These are phyloP conservation scores for Lithophane leautieri DNA, from an alignment of 2,888 invertebrate genomes.

Conservation along the genomic window DNA sequence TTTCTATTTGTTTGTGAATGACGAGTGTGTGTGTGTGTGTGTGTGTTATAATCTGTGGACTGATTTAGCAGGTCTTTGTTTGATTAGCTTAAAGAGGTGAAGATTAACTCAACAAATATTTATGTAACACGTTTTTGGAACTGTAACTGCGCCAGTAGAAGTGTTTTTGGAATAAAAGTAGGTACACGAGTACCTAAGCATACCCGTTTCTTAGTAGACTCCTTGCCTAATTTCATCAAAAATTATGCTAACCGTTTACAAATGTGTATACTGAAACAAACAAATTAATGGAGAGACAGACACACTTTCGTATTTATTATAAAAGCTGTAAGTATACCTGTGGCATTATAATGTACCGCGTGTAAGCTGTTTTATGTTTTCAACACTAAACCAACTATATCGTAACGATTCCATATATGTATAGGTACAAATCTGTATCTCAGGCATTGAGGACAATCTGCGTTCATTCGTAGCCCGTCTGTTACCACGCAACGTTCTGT, in stretches of 20 bases:
- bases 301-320: background rate
- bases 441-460: conserved; percentile 10
- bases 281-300: background rate
- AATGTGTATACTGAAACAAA: background rate
- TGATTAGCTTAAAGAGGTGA: conserved; percentile 32
- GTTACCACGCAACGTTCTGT: conserved; percentile 67
- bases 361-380: conserved; percentile 4
- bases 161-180: background rate
- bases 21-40: conserved; percentile 6
- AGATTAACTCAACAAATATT: conserved; percentile 39
- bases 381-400: conserved; percentile 1
- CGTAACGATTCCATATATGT: too few relatives aligned
- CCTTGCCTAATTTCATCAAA: background rate
- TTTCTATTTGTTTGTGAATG: background rate
- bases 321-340: background rate
- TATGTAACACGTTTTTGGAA: conserved; percentile 22
- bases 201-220: background rate
- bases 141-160: background rate
- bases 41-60: conserved; percentile 28
- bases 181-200: background rate
- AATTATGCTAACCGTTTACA: too few relatives aligned
- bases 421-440: too few relatives aligned
- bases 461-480: conserved; percentile 19
- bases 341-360: background rate
- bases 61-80: conserved; percentile 43